Conservation (phyloP, 2,797 vertebrate species). For the Buphagus erythrorhynchus region DNA sequence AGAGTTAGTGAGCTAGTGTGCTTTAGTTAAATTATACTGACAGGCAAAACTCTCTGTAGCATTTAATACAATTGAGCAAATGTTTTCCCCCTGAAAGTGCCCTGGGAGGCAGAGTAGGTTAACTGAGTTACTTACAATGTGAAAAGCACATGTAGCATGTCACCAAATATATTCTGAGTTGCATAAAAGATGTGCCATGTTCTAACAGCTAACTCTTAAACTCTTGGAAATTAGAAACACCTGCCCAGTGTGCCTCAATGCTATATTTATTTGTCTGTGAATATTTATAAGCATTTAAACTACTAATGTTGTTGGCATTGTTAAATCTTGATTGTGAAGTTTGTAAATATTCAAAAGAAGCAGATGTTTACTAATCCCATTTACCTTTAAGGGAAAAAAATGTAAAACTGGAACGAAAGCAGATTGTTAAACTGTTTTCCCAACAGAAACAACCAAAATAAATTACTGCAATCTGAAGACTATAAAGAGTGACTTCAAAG, state of each 20-base stretch:
- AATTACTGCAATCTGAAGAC: constrained; percentile 60
- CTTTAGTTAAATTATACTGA: constrained; percentile 23
- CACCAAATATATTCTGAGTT: constrained; percentile 35
- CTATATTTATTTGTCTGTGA: constrained; percentile 63
- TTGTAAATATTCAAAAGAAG: constrained; percentile 74
- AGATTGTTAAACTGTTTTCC: constrained; percentile 57
- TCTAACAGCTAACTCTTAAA: constrained; percentile 40
- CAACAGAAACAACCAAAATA: constrained; percentile 68
- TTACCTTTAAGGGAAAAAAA: constrained; percentile 63
- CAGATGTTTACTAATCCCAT: constrained; percentile 65
- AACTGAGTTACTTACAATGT: constrained; percentile 33
- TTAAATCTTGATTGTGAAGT: constrained; percentile 59
- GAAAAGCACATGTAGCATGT: constrained; percentile 31
- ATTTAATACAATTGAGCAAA: constrained; percentile 54
- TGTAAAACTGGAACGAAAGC: constrained; percentile 54
- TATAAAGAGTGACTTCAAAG: constrained; percentile 67
- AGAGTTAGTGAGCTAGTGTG: neutral
- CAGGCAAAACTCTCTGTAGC: constrained; percentile 25
- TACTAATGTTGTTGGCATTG: constrained; percentile 39
- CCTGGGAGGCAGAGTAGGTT: constrained; percentile 26
- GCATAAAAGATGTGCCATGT: constrained; percentile 18
- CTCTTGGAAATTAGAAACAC: constrained; percentile 59
- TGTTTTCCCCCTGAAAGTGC: constrained; percentile 22
- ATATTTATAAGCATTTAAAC: constrained; percentile 62
- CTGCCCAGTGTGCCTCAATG: constrained; percentile 9